Conservation (phyloP, 1,140 invertebrate species). For the Zaprionus taronus region DNA sequence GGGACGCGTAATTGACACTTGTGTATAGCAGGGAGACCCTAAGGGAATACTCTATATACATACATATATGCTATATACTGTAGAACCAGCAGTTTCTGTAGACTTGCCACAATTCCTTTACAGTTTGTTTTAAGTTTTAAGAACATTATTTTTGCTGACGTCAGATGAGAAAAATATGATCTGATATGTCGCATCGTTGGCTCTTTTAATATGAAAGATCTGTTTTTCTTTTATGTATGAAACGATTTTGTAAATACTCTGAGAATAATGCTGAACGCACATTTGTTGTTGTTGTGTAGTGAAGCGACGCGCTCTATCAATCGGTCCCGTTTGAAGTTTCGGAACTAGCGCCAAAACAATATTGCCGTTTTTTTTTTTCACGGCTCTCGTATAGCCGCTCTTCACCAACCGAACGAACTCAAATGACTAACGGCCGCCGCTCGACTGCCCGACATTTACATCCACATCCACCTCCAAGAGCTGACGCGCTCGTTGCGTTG, state of each 20-base stretch:
- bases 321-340: slow-evolving; percentile 12
- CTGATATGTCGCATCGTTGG: neutral
- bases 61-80: too few relatives aligned
- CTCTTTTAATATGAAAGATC: neutral
- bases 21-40: neutral
- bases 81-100: too few relatives aligned
- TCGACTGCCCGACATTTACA: slow-evolving; percentile 72
- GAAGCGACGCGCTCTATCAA: slow-evolving; percentile 14
- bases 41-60: too few relatives aligned
- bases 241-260: slow-evolving; percentile 28
- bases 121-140: slow-evolving; percentile 1
- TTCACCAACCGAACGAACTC: slow-evolving; percentile 75
- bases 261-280: slow-evolving; percentile 25
- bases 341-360: slow-evolving; percentile 23
- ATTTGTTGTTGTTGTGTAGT: slow-evolving; percentile 17
- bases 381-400: slow-evolving; percentile 32
- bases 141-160: slow-evolving; percentile 29
- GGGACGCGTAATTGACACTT: slow-evolving; percentile 6
- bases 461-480: slow-evolving; percentile 60
- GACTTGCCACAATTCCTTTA: too few relatives aligned
- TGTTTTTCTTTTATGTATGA: neutral
- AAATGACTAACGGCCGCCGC: slow-evolving; percentile 74
- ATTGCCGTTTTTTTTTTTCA: slow-evolving; percentile 19
- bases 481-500: slow-evolving; percentile 30
- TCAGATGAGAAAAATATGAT: slow-evolving; percentile 20